These are phyloP conservation scores for Sebastes melanostomus DNA, from an alignment of 2,797 vertebrate genomes.

Conservation along the genomic window DNA sequence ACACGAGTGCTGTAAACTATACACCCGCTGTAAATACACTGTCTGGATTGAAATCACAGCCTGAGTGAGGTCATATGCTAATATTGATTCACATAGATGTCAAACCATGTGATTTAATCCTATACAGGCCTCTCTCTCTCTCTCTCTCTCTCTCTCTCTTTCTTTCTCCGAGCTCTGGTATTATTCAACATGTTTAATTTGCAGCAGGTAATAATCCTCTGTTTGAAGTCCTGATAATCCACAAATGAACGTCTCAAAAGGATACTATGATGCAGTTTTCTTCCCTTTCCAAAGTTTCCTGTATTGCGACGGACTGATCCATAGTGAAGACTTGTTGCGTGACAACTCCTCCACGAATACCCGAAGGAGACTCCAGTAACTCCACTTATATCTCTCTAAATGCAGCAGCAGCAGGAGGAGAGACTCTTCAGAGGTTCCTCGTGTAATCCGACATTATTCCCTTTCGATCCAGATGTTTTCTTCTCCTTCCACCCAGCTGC, in stretches of 20 bases:
- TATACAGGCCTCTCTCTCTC: neutral
- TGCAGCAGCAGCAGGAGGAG: neutral
- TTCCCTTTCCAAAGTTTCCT: constrained; percentile 84
- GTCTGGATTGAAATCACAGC: neutral
- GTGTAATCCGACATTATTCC: constrained; percentile 41
- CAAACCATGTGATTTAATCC: neutral
- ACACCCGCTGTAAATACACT: neutral
- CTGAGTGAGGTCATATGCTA: no score
- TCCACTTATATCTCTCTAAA: constrained; percentile 7
- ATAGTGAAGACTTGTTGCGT: constrained; percentile 65
- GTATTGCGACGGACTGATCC: constrained; percentile 94
- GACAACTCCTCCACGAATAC: constrained; percentile 10
- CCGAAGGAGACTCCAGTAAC: neutral
- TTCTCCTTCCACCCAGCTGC: neutral
- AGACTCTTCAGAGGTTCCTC: neutral
- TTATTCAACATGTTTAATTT: neutral
- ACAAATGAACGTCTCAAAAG: constrained; percentile 59
- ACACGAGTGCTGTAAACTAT: neutral
- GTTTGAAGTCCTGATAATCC: neutral
- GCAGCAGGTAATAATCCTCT: neutral
- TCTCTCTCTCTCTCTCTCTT: neutral
- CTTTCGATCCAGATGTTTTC: constrained; percentile 49
- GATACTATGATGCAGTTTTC: constrained; percentile 91
- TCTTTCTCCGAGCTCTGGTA: neutral
- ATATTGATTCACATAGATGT: neutral